Percentiles rank a stretch among this genome's conserved stretches.
Conservation (phyloP, 2,888 invertebrate species). For the Drosophila merina region DNA sequence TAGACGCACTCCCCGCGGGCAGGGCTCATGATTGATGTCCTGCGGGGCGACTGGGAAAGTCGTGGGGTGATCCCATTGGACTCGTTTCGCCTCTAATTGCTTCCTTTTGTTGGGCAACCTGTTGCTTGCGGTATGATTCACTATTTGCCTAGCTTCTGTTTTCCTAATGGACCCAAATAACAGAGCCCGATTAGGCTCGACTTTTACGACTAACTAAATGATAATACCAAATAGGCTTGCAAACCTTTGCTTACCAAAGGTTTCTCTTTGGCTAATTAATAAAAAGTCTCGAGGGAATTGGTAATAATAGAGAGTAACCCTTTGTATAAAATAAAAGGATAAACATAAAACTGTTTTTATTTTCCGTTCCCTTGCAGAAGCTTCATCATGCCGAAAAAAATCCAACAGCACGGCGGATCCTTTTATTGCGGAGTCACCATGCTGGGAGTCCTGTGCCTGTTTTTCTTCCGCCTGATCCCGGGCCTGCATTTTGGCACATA, state of each 20-base stretch:
- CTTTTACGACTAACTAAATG: constrained; percentile 9
- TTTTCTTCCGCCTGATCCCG: constrained; percentile 58
- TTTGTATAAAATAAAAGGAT: too few species aligned
- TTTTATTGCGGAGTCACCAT: constrained; percentile 64
- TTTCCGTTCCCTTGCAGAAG: constrained; percentile 22
- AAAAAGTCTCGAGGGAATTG: background rate
- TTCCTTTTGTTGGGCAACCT: constrained; percentile 14
- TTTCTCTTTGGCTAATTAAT: background rate
- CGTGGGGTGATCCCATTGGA: constrained; percentile 27
- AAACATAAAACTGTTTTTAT: background rate
- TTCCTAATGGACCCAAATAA: constrained; percentile 14
- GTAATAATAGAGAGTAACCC: too few species aligned
- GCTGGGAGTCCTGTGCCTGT: constrained; percentile 48
- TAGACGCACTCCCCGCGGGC: constrained; percentile 19
- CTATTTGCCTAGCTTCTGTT: constrained; percentile 11
- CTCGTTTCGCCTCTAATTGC: constrained; percentile 40
- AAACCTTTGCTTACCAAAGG: background rate
- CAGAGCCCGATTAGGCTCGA: background rate
- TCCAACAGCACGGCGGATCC: constrained; percentile 48
- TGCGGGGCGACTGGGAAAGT: constrained; percentile 4
- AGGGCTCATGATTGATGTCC: constrained; percentile 40
- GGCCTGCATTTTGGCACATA: constrained; percentile 57
- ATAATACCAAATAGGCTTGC: background rate
- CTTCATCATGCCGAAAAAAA: constrained; percentile 45
- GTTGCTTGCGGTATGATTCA: constrained; percentile 28